These are phyloP conservation scores for Tragelaphus buxtoni DNA, from an alignment of 2,113 vertebrate species.

Conservation along the genomic window DNA sequence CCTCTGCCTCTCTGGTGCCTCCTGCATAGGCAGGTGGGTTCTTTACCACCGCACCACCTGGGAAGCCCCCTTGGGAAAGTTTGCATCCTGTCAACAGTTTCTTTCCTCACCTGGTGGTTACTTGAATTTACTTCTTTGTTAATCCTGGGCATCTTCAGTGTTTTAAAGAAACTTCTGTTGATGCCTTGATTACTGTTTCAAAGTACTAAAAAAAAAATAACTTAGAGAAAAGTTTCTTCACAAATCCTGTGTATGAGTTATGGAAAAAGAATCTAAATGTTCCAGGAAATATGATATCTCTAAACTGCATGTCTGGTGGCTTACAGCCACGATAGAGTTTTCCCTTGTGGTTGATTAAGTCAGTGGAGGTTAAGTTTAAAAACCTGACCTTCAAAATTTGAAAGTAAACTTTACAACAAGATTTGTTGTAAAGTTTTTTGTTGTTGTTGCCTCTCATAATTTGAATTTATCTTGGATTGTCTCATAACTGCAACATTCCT, in stretches of 20 bases:
- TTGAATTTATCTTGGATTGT: background rate
- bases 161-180: background rate
- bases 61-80: background rate
- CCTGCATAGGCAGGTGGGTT: background rate
- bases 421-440: background rate
- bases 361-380: background rate
- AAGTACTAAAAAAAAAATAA: background rate
- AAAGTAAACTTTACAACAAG: background rate
- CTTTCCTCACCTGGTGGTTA: background rate
- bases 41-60: background rate
- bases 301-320: background rate
- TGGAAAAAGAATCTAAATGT: background rate
- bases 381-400: background rate
- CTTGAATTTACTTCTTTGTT: conserved; percentile 3
- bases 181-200: background rate
- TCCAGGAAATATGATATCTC: background rate
- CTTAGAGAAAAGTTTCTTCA: background rate
- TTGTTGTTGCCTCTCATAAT: background rate
- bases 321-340: background rate
- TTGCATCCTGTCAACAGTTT: background rate
- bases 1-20: background rate
- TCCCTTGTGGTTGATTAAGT: background rate
- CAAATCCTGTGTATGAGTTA: background rate
- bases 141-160: background rate
- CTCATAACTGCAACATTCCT: background rate